Evolutionary conservation across 1,140 invertebrate species (phyloP), one percentile per base, ranked within the genome.

Genomic region (Musca vetustissima): DNA sequence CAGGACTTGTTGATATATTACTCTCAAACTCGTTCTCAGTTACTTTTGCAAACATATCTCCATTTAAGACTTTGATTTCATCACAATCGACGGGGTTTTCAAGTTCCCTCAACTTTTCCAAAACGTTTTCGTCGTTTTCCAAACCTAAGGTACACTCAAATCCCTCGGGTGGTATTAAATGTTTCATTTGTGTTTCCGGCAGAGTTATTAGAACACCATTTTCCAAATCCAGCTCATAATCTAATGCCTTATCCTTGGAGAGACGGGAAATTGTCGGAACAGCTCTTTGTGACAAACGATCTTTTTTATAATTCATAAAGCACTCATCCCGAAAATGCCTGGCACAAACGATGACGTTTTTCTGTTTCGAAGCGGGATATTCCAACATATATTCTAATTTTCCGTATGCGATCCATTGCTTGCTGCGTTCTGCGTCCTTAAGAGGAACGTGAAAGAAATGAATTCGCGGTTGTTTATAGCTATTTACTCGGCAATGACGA

Each of bases 391-490:
- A 22, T 48, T 76, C 57, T 66, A 74, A 71, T 73, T 77, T 78
- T 7, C 75, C 71, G 17, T 72, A 81, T 52, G 72, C 71, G 6
- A 84, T 74, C 85, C 85, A 86, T 47, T 73, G 67, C 43, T 71
- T 70, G n/a, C 83, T 79, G 8, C 83, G 73, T 36, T 77, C 73
- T 15, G 69, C 72, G 65, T 86, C 77, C 53, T 81, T 83, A 3
- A 84, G 73, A 0, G 85, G 85, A 36, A 84, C 81, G 69, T 84
- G 84, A 49, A 86, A 86, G 64, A 85, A 86, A 69, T 85, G 85
- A 67, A 84, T 77, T 64, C 77, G 80, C 4, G 83, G 80, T 57
- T 76, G 70, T 13, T 79, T 78, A 66, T 76, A 77, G 6, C 84
- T 82, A 11, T 76, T 69, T 0, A 78, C 77, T 14, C 48, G 67